These are phyloP conservation scores for Hiodon tergisus DNA, from an alignment of 2,113 vertebrate genomes.

Conservation along the genomic window DNA sequence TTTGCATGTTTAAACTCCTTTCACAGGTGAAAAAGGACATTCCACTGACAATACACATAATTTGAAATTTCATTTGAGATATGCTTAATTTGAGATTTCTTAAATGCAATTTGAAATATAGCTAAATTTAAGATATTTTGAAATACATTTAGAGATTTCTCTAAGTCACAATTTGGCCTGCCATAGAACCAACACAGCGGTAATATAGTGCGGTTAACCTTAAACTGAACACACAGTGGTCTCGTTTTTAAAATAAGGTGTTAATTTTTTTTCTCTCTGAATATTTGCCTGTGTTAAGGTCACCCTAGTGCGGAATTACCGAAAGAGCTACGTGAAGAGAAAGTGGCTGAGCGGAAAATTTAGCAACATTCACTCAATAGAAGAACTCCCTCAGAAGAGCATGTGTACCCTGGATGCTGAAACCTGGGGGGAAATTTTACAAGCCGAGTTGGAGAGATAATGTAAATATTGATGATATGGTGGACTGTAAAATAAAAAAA, in stretches of 20 bases:
- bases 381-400: constrained; percentile 61
- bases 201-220: background rate
- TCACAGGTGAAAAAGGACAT: background rate
- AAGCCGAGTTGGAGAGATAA: constrained; percentile 81
- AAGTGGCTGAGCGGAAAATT: constrained; percentile 79
- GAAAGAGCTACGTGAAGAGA: constrained; percentile 71
- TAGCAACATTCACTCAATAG: constrained; percentile 67
- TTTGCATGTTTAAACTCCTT: background rate
- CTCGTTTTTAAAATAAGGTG: background rate
- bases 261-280: background rate
- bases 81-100: background rate
- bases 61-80: background rate
- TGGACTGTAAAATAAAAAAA: background rate
- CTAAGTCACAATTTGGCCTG: too few relatives aligned
- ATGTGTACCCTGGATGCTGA: constrained; percentile 77
- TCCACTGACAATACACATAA: background rate
- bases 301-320: constrained; percentile 75
- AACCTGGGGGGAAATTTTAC: constrained; percentile 84
- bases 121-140: too few relatives aligned
- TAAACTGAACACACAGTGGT: background rate
- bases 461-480: background rate
- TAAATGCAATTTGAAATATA: too few relatives aligned
- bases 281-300: constrained; percentile 52
- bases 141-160: too few relatives aligned
- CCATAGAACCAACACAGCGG: background rate